A percentile compares a stretch with the other conserved stretches of the same genome.
These are phyloP conservation scores for Drosophila saltans DNA, from an alignment of 1,140 invertebrate genomes.

Conservation along the genomic window DNA sequence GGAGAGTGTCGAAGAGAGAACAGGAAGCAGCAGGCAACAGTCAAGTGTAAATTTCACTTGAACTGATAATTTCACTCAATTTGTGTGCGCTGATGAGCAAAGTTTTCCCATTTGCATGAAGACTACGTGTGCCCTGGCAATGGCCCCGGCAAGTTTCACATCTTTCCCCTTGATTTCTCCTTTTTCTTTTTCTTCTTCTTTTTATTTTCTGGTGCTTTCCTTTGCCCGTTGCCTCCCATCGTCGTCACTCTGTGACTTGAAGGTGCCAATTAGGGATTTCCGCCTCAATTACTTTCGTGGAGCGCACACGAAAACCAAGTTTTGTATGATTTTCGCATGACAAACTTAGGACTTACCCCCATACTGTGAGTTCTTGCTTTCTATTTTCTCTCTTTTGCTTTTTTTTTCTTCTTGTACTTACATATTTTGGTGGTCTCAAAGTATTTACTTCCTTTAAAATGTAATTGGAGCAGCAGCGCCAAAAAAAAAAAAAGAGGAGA, in stretches of 20 bases:
- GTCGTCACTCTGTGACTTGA: conserved; percentile 48
- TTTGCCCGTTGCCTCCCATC: background rate
- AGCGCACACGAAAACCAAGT: conserved; percentile 75
- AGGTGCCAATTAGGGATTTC: conserved; percentile 82
- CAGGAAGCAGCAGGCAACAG: conserved; percentile 8
- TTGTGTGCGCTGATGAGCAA: conserved; percentile 81
- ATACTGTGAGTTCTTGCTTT: conserved; percentile 51
- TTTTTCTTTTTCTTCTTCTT: conserved; percentile 15
- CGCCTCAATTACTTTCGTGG: conserved; percentile 78
- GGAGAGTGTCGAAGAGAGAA: background rate
- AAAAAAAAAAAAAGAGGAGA: conserved; percentile 19
- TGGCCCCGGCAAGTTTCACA: conserved; percentile 44
- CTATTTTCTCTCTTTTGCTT: conserved; percentile 11
- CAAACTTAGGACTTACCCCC: conserved; percentile 68
- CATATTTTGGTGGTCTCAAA: conserved; percentile 26
- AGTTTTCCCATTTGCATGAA: conserved; percentile 79
- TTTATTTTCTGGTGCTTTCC: background rate
- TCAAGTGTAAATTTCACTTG: conserved; percentile 80
- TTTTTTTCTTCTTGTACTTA: background rate
- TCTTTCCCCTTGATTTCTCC: conserved; percentile 42
- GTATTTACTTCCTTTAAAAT: conserved; percentile 56
- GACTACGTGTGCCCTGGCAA: conserved; percentile 63
- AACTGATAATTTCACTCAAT: conserved; percentile 82
- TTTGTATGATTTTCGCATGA: conserved; percentile 81
- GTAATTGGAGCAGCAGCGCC: conserved; percentile 47